phyloP scores from a whole-genome alignment of 2,888 invertebrate species.

The Synanthedon vespiformis region DNA sequence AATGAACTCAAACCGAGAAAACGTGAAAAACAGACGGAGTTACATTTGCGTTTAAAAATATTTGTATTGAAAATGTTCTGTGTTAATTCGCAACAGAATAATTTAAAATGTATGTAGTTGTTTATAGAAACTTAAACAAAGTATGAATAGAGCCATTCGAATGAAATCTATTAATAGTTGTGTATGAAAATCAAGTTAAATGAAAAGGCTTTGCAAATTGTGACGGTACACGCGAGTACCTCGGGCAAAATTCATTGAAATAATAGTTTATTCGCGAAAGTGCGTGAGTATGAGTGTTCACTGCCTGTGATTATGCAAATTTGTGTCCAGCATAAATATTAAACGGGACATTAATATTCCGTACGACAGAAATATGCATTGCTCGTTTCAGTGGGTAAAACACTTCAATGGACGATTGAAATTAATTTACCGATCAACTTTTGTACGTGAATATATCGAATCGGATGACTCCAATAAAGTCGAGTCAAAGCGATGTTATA shows the following conservation, averaged over 20 bases:
- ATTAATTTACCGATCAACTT: constrained; percentile 7
- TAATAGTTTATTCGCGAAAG: constrained; percentile 49
- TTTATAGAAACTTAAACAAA: no score
- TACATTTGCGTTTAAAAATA: no score
- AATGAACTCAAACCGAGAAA: no score
- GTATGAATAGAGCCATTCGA: not conserved
- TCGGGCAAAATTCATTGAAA: constrained; percentile 52
- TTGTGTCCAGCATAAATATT: constrained; percentile 67
- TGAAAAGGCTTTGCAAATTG: not conserved
- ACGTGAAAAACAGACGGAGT: no score
- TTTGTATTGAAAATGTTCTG: no score
- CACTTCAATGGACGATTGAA: constrained; percentile 21
- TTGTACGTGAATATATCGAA: not conserved
- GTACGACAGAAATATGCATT: constrained; percentile 61
- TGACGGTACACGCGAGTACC: constrained; percentile 15
- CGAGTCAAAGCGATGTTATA: not conserved
- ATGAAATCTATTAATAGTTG: not conserved
- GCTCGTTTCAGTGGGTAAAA: constrained; percentile 48
- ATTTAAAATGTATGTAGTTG: no score
- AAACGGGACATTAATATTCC: constrained; percentile 68
- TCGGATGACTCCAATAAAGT: not conserved
- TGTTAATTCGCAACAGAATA: no score
- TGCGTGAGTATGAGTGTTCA: constrained; percentile 40
- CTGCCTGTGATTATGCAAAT: constrained; percentile 68
- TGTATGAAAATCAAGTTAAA: not conserved